phyloP scores from a whole-genome alignment of 2,888 invertebrate genomes.

The Hymenopus coronatus region DNA sequence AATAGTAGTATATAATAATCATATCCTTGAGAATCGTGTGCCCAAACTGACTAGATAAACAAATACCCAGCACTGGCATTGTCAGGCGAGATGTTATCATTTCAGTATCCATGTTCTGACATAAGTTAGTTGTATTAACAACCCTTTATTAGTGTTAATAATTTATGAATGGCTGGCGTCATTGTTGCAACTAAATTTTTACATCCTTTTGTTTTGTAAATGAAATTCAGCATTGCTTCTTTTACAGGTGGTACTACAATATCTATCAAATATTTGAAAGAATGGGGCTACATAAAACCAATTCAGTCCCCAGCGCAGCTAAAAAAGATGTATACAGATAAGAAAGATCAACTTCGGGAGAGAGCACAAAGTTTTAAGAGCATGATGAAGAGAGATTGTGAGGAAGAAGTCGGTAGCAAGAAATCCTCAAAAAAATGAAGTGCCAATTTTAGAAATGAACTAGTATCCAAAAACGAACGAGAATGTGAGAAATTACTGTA shows the following conservation, averaged over 20 bases:
- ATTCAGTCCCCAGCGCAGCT: conserved; percentile 65
- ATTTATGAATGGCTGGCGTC: no score
- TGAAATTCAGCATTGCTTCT: background rate
- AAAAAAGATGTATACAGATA: conserved; percentile 61
- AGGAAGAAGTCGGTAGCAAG: conserved; percentile 1
- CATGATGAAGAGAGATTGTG: background rate
- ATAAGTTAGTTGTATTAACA: no score
- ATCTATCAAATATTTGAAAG: conserved; percentile 76
- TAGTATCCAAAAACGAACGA: no score
- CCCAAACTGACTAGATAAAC: no score
- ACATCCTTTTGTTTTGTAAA: no score
- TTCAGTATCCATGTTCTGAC: no score
- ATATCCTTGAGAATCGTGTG: no score
- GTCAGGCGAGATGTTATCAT: no score
- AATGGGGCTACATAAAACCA: conserved; percentile 80
- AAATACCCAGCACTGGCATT: no score
- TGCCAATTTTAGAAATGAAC: background rate
- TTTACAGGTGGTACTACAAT: conserved; percentile 77
- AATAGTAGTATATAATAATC: no score
- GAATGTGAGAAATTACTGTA: background rate
- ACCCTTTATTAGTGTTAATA: no score
- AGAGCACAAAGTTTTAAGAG: background rate
- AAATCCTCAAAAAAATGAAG: background rate
- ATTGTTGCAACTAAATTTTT: no score
- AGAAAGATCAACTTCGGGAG: conserved; percentile 50